Evolutionary conservation across 2,797 vertebrate species (phyloP).

Genomic region (Diplodus puntazzo): DNA sequence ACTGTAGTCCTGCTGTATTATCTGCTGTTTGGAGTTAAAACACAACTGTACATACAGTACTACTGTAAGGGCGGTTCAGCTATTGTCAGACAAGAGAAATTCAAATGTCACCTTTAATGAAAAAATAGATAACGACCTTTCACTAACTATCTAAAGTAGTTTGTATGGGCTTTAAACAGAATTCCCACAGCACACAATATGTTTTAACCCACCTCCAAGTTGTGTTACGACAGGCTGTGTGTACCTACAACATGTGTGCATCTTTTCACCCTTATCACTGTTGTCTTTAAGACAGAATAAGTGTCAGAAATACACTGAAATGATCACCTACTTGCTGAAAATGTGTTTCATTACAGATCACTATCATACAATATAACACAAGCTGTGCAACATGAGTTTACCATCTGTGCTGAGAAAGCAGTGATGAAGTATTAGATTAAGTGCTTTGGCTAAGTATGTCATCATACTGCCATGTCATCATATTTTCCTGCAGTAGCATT

Average conservation of each 20-base stretch:
- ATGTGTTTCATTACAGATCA: background rate
- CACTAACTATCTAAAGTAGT: background rate
- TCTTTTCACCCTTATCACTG: background rate
- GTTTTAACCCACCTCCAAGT: background rate
- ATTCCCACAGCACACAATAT: background rate
- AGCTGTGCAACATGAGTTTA: background rate
- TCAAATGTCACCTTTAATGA: background rate
- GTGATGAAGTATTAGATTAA: background rate
- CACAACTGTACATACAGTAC: slow-evolving; percentile 3
- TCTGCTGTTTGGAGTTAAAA: background rate
- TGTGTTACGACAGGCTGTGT: background rate
- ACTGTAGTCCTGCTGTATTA: background rate
- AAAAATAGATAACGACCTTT: background rate
- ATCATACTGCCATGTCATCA: background rate
- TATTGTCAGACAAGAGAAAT: background rate
- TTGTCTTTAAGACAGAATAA: background rate
- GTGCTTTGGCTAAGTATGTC: background rate
- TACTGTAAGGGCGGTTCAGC: slow-evolving; percentile 8
- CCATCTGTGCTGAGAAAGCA: background rate
- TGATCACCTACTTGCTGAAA: background rate
- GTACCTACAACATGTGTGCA: background rate
- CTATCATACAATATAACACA: background rate
- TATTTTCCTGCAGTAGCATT: background rate
- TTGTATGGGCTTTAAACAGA: background rate
- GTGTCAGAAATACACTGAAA: background rate